Percentiles rank a stretch among this genome's conserved stretches.
Evolutionary conservation across 2,888 invertebrate genomes (phyloP).

Genomic region (Fabriciana adippe): DNA sequence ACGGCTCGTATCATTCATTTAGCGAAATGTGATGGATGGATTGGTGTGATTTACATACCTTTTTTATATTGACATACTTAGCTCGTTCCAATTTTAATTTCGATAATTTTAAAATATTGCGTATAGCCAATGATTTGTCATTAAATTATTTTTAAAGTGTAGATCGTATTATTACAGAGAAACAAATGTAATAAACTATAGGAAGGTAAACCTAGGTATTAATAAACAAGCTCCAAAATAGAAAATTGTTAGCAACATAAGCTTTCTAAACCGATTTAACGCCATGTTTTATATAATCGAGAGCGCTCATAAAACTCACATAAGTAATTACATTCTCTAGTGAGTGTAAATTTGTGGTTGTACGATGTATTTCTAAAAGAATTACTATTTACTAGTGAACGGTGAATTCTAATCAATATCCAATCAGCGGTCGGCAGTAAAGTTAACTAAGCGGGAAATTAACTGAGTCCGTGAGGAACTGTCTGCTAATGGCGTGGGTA

Average conservation of each 20-base stretch:
- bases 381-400: slow-evolving; percentile 71
- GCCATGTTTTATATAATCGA: slow-evolving; percentile 75
- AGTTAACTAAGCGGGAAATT: slow-evolving; percentile 82
- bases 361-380: slow-evolving; percentile 73
- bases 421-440: slow-evolving; percentile 75
- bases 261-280: slow-evolving; percentile 54
- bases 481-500: slow-evolving; percentile 35
- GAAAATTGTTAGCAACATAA: background rate
- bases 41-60: slow-evolving; percentile 55
- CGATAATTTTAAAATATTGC: too few relatives aligned
- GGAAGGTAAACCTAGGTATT: too few relatives aligned
- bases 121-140: too few relatives aligned
- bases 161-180: too few relatives aligned
- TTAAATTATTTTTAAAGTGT: too few relatives aligned
- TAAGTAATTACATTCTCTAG: slow-evolving; percentile 74
- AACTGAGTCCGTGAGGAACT: slow-evolving; percentile 58
- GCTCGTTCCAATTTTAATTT: slow-evolving; percentile 16
- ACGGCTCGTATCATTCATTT: slow-evolving; percentile 72
- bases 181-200: too few relatives aligned
- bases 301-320: slow-evolving; percentile 64
- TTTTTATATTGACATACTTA: slow-evolving; percentile 30
- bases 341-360: slow-evolving; percentile 77
- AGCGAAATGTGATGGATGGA: slow-evolving; percentile 66
- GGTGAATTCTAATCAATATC: slow-evolving; percentile 78
- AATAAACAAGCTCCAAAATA: slow-evolving; percentile 3